Evolutionary conservation across 23 tunicate genomes (phyloP), one percentile per base, ranked within the genome.

Genomic region (Aplidium turbinatum): DNA sequence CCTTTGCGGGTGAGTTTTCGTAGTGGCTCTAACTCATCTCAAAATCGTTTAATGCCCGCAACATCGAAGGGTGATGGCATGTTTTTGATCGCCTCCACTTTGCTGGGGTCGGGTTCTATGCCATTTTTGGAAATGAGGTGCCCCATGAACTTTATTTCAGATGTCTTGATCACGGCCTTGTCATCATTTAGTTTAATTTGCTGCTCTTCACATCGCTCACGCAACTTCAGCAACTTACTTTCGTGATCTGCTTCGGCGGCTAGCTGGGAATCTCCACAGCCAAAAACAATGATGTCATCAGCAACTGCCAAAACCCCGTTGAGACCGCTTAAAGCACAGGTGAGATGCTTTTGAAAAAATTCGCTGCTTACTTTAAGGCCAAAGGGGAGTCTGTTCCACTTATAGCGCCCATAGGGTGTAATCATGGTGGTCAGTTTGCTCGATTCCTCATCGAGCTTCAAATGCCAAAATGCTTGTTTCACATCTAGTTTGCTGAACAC

Each of bases 141-240:
- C n/a, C 79, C 66, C 79, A 73, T 73, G 47, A 73, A 73, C 4
- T 66, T 31, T 16, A 73, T 55, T 30, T 31, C 79, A 54, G 24
- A 16, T 19, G 31, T 31, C n/a, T 33, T 22, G 7, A 32, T 46
- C 19, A 29, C 48, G 18, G 29, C 47, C 24, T 73, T 73, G 21
- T 73, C 79, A 73, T 73, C 79, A 33, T 73, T 73, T 3, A 73
- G 48, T 48, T 32, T 55, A 16, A 73, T 73, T 24, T 55, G 13
- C 47, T 73, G 32, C 29, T 73, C 67, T 6, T 16, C 16, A 19
- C 79, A 73, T 19, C 32, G n/a, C 33, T 73, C 29, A 20, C 16
- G 27, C 19, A 73, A 28, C 6, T 33, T 29, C 4, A 29, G 22
- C 29, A 73, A 45, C 24, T 73, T 73, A 11, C 6, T 23, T 3